phyloP scores from a whole-genome alignment of 2,888 invertebrate species.

The Volucella zonaria region DNA sequence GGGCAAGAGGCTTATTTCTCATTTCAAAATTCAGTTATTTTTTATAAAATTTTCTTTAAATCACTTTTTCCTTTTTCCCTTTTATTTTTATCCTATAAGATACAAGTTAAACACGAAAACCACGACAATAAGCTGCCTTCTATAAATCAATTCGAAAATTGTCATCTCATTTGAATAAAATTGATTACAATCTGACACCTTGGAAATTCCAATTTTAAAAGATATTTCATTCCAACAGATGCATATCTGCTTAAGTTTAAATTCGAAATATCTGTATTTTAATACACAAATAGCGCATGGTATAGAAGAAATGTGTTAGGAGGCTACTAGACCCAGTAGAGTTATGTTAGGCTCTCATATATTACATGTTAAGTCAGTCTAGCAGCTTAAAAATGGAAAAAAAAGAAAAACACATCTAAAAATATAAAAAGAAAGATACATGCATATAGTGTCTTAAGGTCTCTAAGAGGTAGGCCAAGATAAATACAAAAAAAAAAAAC shows the following conservation, averaged over 20 bases:
- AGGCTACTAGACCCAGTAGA: conserved; percentile 53
- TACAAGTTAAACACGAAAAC: background rate
- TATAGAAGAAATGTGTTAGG: conserved; percentile 20
- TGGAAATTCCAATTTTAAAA: background rate
- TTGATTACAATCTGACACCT: conserved; percentile 15
- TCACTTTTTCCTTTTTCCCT: background rate
- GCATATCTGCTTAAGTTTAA: background rate
- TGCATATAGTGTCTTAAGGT: conserved; percentile 3
- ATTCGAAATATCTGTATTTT: background rate
- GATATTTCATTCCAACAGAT: conserved; percentile 14
- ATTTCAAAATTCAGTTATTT: too few relatives aligned
- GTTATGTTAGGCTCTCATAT: conserved; percentile 20
- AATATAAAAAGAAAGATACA: conserved; percentile 3
- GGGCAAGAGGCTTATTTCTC: too few relatives aligned
- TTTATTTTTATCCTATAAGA: background rate
- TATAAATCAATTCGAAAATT: conserved; percentile 21
- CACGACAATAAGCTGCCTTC: background rate
- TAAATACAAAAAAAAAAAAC: conserved; percentile 30
- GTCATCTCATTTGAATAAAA: conserved; percentile 26
- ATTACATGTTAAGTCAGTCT: background rate
- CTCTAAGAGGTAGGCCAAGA: conserved; percentile 7
- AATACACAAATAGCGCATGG: conserved; percentile 37
- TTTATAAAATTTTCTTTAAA: background rate
- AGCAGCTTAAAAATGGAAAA: background rate
- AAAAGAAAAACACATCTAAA: conserved; percentile 20